Conservation (phyloP, 2,888 invertebrate genomes). For the Cephus pulcher region DNA sequence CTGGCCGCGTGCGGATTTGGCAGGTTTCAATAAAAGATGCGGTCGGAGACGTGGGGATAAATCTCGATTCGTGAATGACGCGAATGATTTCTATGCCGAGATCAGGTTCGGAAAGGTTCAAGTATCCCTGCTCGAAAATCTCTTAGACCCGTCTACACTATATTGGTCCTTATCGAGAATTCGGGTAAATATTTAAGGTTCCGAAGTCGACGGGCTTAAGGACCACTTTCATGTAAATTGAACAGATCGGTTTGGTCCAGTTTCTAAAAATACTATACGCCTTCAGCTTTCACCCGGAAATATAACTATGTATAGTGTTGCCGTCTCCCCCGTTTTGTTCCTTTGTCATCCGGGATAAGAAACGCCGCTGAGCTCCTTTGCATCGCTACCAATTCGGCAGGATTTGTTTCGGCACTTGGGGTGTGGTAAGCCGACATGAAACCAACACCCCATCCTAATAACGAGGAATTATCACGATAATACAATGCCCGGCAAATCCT, state of each 20-base stretch:
- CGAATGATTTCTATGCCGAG: neutral
- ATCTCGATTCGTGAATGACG: neutral
- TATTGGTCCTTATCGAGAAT: neutral
- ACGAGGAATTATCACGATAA: conserved; percentile 65
- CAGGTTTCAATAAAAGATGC: neutral
- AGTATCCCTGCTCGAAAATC: neutral
- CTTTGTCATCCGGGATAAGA: conserved; percentile 24
- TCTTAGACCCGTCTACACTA: neutral
- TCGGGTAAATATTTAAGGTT: neutral
- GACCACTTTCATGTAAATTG: neutral
- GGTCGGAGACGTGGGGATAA: neutral
- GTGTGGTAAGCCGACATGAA: conserved; percentile 66
- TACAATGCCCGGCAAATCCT: conserved; percentile 61
- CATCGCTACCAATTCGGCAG: conserved; percentile 62
- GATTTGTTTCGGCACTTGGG: conserved; percentile 66
- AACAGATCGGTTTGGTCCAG: neutral
- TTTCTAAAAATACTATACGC: neutral
- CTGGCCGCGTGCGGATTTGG: neutral
- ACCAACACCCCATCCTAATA: conserved; percentile 60
- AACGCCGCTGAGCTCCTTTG: conserved; percentile 52
- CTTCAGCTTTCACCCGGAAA: neutral
- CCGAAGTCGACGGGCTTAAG: neutral
- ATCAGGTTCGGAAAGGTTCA: neutral
- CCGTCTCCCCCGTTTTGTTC: neutral
- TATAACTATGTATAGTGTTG: neutral